A percentile compares a stretch with the other conserved stretches of the same genome.
These are phyloP conservation scores for Megalurothrips usitatus DNA, from an alignment of 2,888 invertebrate species.

Conservation along the genomic window DNA sequence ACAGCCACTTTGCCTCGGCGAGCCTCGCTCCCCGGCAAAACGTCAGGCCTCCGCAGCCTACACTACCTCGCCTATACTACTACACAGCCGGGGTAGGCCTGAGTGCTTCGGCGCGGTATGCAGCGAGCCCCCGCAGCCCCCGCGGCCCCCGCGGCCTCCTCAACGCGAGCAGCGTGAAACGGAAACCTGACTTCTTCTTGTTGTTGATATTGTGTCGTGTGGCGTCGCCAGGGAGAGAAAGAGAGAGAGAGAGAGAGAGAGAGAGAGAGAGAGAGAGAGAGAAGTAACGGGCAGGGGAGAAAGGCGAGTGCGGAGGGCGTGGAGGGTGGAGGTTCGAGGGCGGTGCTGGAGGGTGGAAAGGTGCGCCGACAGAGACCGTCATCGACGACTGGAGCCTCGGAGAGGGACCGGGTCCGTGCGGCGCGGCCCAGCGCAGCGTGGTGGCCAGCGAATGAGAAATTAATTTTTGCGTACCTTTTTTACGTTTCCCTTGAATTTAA, in stretches of 20 bases:
- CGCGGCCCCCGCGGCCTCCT: background rate
- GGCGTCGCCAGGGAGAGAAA: background rate
- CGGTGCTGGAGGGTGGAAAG: background rate
- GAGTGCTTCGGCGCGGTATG: background rate
- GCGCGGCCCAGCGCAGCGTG: background rate
- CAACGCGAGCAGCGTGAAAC: no score
- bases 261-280: background rate
- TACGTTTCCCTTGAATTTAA: no score
- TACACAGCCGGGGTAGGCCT: background rate
- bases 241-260: background rate
- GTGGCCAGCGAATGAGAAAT: no score
- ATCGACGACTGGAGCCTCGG: background rate
- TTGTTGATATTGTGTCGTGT: conserved; percentile 1
- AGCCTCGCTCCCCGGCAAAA: no score
- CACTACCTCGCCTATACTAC: no score
- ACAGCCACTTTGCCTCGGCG: no score
- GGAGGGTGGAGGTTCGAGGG: background rate
- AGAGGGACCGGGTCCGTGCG: background rate
- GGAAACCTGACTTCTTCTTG: background rate
- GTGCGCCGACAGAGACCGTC: background rate
- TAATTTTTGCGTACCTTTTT: no score
- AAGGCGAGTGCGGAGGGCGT: background rate
- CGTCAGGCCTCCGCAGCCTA: no score
- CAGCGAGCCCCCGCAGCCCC: background rate
- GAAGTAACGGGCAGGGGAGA: background rate